A percentile compares a stretch with the other conserved stretches of the same genome.
Conservation (phyloP, 1,140 invertebrate genomes). For the Sipha flava region DNA sequence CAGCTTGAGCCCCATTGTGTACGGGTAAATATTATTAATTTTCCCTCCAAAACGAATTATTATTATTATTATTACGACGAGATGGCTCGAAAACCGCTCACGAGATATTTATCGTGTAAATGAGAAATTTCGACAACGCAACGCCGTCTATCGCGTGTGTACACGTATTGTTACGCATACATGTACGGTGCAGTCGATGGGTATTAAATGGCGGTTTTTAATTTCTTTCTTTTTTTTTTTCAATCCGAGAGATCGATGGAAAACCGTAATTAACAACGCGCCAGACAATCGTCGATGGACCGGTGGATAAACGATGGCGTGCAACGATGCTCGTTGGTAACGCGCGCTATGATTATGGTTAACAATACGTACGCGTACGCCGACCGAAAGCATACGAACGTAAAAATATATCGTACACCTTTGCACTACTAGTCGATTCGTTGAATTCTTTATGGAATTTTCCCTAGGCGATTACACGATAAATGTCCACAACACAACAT, state of each 20-base stretch:
- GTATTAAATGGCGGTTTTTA: neutral
- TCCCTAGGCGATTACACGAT: too few species aligned
- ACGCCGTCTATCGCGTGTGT: neutral
- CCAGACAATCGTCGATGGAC: neutral
- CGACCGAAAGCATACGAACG: neutral
- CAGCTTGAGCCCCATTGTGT: conserved; percentile 16
- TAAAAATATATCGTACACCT: too few species aligned
- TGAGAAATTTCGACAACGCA: neutral
- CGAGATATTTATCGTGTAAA: conserved; percentile 12
- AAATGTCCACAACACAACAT: too few species aligned
- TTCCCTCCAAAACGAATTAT: neutral
- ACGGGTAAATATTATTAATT: neutral
- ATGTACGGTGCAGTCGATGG: too few species aligned
- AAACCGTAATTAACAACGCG: neutral
- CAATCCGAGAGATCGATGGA: neutral
- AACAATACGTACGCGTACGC: neutral
- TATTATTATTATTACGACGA: neutral
- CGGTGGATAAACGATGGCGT: neutral
- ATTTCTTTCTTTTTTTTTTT: neutral
- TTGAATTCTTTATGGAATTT: too few species aligned
- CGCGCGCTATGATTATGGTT: neutral
- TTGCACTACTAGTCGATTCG: too few species aligned
- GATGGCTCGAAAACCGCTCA: neutral
- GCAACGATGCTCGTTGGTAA: too few species aligned
- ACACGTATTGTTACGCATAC: too few species aligned